Evolutionary conservation across 2,797 vertebrate genomes (phyloP), one percentile per base, ranked within the genome.

Genomic region (Rallus crepitans): DNA sequence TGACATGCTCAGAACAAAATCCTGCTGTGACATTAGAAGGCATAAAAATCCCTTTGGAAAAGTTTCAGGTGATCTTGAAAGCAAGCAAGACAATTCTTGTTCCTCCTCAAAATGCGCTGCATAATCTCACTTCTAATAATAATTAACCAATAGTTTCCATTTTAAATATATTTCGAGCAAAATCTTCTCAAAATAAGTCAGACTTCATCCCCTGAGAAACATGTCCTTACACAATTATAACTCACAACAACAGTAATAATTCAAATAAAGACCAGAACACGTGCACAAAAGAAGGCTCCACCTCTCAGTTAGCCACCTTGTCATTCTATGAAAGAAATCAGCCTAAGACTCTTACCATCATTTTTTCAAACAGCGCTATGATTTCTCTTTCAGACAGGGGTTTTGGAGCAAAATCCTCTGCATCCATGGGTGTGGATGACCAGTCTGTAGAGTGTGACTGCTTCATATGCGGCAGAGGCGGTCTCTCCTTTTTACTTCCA

Each of bases 321-420:
- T 39, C 42, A 50, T 50, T 57, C 30, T 63, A 25, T 30, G 23
- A 72, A 87, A 80, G 6, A 17, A 79, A 66, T 15, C 4, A 30
- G 19, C 3, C 0, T 27, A 85, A 75, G 55, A 78, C 40, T 72
- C 97, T 98, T 98, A 99, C 99, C 99, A 99, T 99, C 99, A 99
- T 99, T 98, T 99, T 99, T 97, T 99, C 99, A 97, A 99, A 99
- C 42, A 99, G 97, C 3, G 98, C 98, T 96, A 99, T 97, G 89
- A 99, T 98, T 97, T 99, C 99, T 57, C 98, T 98, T 92, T 99
- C 99, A 0, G 99, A 98, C 20, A 99, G 98, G 64, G 98, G 98
- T 92, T 98, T 99, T 47, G 98, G 98, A 64, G 98, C 96, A 82
- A 98, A 98, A 59, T 99, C 98, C 56, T 98, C 98, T 11, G 93